Base-by-base conservation (phyloP, 2,888 invertebrate genomes). In the Hipparchia sbordonii region DNA sequence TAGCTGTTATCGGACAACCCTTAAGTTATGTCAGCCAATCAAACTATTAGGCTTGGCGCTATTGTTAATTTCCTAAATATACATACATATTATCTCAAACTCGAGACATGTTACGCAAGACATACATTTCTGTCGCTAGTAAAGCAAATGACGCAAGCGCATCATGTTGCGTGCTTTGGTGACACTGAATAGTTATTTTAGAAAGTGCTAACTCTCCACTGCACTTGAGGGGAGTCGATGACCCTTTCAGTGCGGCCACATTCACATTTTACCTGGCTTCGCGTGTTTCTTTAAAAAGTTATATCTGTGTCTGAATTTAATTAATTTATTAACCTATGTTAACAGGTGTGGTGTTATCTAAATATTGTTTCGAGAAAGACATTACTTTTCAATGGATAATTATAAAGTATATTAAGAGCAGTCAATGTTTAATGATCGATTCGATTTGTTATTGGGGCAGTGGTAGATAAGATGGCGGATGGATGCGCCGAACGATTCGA, bases 181-280 rank as follows among this genome's bases (percentile, higher is more conserved):
- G 91, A 90, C 90, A 88, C 85, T 88, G 85, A 88, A 89, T 90
- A 88, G 87, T 85, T 88, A 89, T 87, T 93, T 92, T 93, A 93
- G 93, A 93, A 93, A 93, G 93, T 89, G 85, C 81, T 76, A 76
- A 83, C 84, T 86, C 84, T 86, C 84, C 83, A 86, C 84, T 85
- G 81, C 81, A 82, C 83, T 83, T 82, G 81, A 77, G 75, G 78
- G 74, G 80, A 86, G 93, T 91, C 92, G 85, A 83, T 81, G 91
- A 92, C 87, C 90, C 82, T 79, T 78, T 71, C 65, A 77, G 67
- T 76, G 74, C 67, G 73, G 69, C 65, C 72, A 75, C 74, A 71
- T 72, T 75, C 65, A 75, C 72, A 68, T 74, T 73, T 67, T 60
- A 71, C 66, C 70, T 70, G 57, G n/a, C 72, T 51, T 54, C 70